These are phyloP conservation scores for Myotis lucifugus DNA, from an alignment of 2,113 vertebrate species.

Conservation along the genomic window DNA sequence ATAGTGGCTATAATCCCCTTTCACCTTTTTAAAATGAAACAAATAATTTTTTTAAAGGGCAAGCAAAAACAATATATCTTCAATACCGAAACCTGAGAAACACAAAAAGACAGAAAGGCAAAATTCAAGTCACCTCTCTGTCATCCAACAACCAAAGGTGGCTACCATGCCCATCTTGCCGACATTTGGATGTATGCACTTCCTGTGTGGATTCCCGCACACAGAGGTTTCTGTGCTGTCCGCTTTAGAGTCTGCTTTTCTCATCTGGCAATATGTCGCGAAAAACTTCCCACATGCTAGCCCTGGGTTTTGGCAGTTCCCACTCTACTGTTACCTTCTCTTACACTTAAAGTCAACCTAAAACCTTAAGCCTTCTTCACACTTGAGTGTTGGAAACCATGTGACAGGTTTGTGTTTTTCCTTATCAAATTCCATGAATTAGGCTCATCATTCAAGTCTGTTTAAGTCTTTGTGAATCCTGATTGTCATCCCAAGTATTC, in stretches of 20 bases:
- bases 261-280: background rate
- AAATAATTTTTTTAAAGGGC: background rate
- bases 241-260: background rate
- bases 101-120: background rate
- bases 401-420: background rate
- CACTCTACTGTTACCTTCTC: background rate
- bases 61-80: constrained; percentile 16
- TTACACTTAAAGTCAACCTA: background rate
- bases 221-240: background rate
- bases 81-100: background rate
- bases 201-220: background rate
- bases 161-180: background rate
- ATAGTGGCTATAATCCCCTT: background rate
- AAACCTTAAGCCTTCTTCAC: constrained; percentile 20
- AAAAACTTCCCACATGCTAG: background rate
- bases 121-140: background rate
- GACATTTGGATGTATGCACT: background rate
- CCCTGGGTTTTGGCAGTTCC: background rate
- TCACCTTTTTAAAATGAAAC: constrained; percentile 5
- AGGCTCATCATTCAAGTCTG: background rate
- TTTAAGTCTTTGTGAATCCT: constrained; percentile 4
- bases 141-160: background rate
- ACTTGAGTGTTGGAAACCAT: background rate
- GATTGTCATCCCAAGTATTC: background rate
- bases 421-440: constrained; percentile 18